Evolutionary conservation across 2,113 vertebrate species (phyloP).

Genomic region (Colossoma macropomum): DNA sequence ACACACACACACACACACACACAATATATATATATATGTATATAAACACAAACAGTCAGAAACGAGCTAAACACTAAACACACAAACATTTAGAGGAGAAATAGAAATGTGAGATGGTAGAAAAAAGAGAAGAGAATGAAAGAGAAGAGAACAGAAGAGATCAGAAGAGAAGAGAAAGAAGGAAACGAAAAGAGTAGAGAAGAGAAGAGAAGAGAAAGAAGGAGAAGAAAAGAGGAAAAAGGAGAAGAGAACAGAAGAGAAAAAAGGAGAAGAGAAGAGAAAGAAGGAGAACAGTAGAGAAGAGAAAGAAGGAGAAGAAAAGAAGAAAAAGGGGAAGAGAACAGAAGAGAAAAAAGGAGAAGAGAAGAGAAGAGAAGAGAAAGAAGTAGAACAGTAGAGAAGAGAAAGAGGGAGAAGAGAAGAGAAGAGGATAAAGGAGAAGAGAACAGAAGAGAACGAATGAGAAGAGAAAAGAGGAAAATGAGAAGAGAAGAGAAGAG

Average conservation of each 20-base stretch:
- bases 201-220: background rate
- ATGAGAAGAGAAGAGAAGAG: no score
- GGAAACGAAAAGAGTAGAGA: no score
- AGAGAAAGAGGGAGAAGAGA: no score
- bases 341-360: background rate
- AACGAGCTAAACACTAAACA: slow-evolving; percentile 11
- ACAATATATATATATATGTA: slow-evolving; percentile 38
- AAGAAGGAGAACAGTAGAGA: background rate
- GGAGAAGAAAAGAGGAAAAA: background rate
- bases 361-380: no score
- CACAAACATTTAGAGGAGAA: background rate
- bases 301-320: background rate
- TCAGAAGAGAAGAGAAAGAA: no score
- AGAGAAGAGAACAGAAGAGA: no score
- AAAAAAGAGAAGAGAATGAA: no score
- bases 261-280: background rate
- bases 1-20: slow-evolving; percentile 35
- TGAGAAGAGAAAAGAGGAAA: background rate
- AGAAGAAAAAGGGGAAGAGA: background rate
- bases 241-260: background rate
- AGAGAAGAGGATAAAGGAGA: no score
- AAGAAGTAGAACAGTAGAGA: no score
- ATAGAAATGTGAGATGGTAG: slow-evolving; percentile 1
- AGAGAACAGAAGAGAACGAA: background rate
- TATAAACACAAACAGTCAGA: slow-evolving; percentile 40